Percentiles rank a stretch among this genome's conserved stretches.
These are phyloP conservation scores for Callocephalon fimbriatum DNA, from an alignment of 2,113 vertebrate species.

Conservation along the genomic window DNA sequence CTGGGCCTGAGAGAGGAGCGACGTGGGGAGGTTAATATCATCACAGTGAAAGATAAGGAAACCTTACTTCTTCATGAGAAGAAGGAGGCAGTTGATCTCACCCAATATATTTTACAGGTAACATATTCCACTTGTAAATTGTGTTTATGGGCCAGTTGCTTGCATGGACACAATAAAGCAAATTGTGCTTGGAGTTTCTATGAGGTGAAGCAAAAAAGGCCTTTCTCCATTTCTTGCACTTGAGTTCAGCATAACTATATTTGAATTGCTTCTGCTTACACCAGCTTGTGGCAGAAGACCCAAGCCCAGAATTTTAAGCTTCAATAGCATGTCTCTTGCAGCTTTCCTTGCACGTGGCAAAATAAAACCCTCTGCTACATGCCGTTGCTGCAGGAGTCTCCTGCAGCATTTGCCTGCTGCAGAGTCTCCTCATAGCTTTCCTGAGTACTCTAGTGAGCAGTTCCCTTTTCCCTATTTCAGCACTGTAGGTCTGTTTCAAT, in stretches of 20 bases:
- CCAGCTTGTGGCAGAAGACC: neutral
- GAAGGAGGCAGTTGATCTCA: slow-evolving; percentile 91
- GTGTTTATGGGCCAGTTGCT: neutral
- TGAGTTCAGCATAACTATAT: neutral
- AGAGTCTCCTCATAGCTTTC: neutral
- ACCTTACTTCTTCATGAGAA: slow-evolving; percentile 87
- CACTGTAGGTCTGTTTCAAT: neutral
- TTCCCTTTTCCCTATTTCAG: neutral
- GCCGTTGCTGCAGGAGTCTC: neutral
- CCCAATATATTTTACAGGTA: slow-evolving; percentile 90
- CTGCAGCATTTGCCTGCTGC: neutral
- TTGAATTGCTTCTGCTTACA: neutral
- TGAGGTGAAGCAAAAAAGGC: neutral
- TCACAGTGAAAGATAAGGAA: slow-evolving; percentile 81
- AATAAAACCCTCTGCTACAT: neutral
- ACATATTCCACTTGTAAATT: neutral
- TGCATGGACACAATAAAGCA: neutral
- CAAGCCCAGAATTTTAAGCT: neutral
- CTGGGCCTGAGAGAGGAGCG: slow-evolving; percentile 78
- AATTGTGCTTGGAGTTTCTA: neutral
- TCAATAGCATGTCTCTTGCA: neutral
- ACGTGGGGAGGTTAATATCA: slow-evolving; percentile 84
- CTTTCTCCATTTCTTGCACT: neutral
- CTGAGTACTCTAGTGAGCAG: neutral
- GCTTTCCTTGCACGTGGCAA: neutral